Conservation (phyloP, 1,140 invertebrate species). For the Uloborus diversus region DNA sequence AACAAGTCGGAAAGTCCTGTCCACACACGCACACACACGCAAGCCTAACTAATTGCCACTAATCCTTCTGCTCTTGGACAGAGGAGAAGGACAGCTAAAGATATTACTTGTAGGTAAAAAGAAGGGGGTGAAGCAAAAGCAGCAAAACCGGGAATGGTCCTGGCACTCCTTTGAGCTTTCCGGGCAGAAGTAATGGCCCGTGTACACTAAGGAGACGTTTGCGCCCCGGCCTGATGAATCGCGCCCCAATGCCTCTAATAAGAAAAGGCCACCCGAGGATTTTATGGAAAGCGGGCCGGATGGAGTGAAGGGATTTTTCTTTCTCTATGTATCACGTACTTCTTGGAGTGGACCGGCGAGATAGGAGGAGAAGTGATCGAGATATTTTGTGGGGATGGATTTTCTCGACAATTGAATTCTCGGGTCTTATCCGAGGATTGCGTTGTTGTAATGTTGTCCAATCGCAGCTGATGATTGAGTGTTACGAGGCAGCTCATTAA, state of each 20-base stretch:
- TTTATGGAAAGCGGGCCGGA: neutral
- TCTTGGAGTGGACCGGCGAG: no score
- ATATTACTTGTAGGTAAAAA: constrained; percentile 2
- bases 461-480: no score
- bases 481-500: no score
- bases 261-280: constrained; percentile 7
- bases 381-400: no score
- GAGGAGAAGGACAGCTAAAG: neutral
- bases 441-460: no score
- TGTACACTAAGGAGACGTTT: constrained; percentile 41
- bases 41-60: constrained; percentile 26
- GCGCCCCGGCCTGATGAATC: constrained; percentile 41
- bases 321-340: no score
- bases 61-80: neutral
- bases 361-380: no score
- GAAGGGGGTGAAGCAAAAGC: neutral
- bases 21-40: neutral
- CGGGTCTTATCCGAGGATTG: no score
- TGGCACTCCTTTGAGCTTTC: neutral
- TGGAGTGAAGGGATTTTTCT: no score
- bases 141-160: neutral
- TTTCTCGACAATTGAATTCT: no score
- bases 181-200: constrained; percentile 17
- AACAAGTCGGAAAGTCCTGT: neutral
- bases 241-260: constrained; percentile 31